These are phyloP conservation scores for Aotus griseimembra DNA, from an alignment of 2,797 vertebrate species.

Conservation along the genomic window DNA sequence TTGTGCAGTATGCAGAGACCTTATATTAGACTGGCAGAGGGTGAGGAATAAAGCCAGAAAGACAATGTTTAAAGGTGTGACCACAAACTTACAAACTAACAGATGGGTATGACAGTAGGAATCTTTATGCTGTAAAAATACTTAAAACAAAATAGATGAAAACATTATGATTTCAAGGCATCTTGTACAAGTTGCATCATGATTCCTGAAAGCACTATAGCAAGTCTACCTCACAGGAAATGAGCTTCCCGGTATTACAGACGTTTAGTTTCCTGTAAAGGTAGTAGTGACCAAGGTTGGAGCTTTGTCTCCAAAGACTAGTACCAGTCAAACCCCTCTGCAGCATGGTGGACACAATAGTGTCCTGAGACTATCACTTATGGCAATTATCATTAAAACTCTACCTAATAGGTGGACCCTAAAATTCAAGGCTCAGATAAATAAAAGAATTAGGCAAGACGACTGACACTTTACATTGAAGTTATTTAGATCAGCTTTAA, in stretches of 20 bases:
- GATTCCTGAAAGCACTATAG: neutral
- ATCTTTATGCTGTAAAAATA: neutral
- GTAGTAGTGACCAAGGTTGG: neutral
- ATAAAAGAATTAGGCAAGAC: neutral
- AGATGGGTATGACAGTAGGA: neutral
- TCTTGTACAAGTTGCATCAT: neutral
- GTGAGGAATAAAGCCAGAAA: neutral
- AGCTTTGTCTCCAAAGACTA: neutral
- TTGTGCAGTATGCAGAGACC: neutral
- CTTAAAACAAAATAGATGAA: neutral
- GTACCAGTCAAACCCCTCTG: neutral
- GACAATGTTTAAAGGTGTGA: neutral
- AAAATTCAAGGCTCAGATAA: neutral
- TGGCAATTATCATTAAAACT: neutral
- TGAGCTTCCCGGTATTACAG: neutral
- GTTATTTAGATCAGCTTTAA: conserved; percentile 19
- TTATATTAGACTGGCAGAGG: neutral
- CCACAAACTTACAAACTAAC: neutral
- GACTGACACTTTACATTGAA: neutral
- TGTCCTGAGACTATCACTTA: neutral
- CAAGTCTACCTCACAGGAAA: neutral
- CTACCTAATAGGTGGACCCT: neutral
- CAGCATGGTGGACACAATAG: neutral
- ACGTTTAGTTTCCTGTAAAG: neutral
- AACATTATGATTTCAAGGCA: neutral